These are phyloP conservation scores for Campopleginae sp. DNA, from an alignment of 2,888 invertebrate genomes.

Conservation along the genomic window DNA sequence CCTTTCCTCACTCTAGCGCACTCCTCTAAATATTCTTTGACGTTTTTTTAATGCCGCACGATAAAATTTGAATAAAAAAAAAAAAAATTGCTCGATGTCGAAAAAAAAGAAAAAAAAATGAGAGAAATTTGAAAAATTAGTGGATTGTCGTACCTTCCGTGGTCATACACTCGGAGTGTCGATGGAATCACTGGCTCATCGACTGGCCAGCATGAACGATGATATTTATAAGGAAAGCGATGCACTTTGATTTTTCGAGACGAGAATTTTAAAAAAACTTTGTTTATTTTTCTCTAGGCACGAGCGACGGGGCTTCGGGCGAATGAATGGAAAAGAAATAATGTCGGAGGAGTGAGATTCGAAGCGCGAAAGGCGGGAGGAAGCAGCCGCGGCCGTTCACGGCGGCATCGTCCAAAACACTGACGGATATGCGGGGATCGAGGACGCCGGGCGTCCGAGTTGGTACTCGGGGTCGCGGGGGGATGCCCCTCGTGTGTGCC, in stretches of 20 bases:
- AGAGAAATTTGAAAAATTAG: not conserved
- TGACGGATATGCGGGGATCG: slow-evolving; percentile 70
- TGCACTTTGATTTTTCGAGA: slow-evolving; percentile 1
- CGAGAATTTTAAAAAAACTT: not conserved
- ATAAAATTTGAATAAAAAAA: not conserved
- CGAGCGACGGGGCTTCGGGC: not conserved
- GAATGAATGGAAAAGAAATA: not conserved
- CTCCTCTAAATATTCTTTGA: too few relatives aligned
- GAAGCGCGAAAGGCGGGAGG: slow-evolving; percentile 52
- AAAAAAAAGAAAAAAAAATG: not conserved
- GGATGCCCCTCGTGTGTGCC: slow-evolving; percentile 41
- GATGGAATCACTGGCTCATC: slow-evolving; percentile 73
- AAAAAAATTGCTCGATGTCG: not conserved
- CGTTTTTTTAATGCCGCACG: too few relatives aligned
- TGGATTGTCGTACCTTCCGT: slow-evolving; percentile 72
- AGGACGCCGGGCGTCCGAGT: slow-evolving; percentile 70
- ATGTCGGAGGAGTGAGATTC: slow-evolving; percentile 13
- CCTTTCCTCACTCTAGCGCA: too few relatives aligned
- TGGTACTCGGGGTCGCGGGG: slow-evolving; percentile 42
- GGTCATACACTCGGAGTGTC: slow-evolving; percentile 73
- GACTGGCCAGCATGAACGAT: slow-evolving; percentile 53
- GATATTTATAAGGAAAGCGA: slow-evolving; percentile 14
- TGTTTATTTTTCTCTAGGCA: too few relatives aligned
- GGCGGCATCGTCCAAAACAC: slow-evolving; percentile 81
- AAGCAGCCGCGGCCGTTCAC: slow-evolving; percentile 74